Evolutionary conservation across 2,113 vertebrate species (phyloP).

Genomic region (Dipodomys ordii): DNA sequence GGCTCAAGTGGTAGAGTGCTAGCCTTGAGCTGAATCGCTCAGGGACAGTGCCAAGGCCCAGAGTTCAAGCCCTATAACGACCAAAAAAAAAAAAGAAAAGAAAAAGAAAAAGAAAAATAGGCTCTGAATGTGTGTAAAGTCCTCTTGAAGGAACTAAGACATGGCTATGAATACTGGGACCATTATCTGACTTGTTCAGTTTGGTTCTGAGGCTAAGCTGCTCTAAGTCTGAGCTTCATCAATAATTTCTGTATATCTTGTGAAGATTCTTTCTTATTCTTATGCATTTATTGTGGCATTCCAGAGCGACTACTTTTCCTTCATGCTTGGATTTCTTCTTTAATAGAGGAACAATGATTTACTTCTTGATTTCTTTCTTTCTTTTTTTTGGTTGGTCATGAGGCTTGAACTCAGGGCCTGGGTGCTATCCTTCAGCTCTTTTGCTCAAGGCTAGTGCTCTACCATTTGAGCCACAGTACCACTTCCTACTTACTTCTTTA

Average conservation of each 20-base stretch:
- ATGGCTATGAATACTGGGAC: background rate
- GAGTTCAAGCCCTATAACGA: no score
- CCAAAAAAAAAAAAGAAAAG: no score
- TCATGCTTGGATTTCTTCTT: conserved; percentile 29
- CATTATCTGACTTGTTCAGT: background rate
- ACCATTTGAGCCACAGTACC: no score
- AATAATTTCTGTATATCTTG: background rate
- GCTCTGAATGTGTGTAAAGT: background rate
- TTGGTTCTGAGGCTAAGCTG: conserved; percentile 10
- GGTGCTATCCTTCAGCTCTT: no score
- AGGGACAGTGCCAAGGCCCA: no score
- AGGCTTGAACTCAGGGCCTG: no score
- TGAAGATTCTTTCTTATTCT: background rate
- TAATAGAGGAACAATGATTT: background rate
- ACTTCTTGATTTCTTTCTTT: background rate
- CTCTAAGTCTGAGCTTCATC: background rate
- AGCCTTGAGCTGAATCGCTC: no score
- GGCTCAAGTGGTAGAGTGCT: no score
- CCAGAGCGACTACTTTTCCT: background rate
- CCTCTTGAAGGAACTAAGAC: background rate
- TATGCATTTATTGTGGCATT: conserved; percentile 24
- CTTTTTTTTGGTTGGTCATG: no score
- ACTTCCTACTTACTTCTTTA: background rate
- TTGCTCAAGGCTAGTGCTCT: no score
- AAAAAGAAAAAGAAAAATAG: background rate